Conservation (phyloP, 2,888 invertebrate species). For the Disparrhopalites patrizii region DNA sequence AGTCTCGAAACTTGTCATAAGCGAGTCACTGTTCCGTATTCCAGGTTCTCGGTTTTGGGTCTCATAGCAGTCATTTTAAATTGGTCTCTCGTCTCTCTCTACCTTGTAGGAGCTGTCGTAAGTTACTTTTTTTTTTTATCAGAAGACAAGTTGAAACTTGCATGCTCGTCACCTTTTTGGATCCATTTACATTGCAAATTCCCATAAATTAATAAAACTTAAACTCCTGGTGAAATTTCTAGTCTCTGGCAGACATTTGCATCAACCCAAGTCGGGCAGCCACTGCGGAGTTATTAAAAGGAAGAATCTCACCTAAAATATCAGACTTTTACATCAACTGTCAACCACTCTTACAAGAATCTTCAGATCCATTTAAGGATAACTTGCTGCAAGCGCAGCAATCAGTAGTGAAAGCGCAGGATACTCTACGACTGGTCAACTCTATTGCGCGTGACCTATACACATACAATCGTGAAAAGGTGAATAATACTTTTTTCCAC, state of each 20-base stretch:
- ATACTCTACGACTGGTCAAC: conserved; percentile 46
- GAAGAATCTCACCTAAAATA: conserved; percentile 55
- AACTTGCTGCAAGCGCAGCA: conserved; percentile 15
- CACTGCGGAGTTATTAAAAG: conserved; percentile 40
- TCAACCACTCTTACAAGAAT: conserved; percentile 56
- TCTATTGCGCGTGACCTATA: conserved; percentile 35
- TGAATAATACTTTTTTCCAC: too few species aligned
- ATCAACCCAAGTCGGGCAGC: conserved; percentile 68
- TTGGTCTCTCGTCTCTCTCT: conserved; percentile 82
- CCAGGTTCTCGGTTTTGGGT: conserved; percentile 75
- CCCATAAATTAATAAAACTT: too few species aligned
- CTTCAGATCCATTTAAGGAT: conserved; percentile 23
- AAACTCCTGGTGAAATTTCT: too few species aligned
- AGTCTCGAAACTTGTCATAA: neutral
- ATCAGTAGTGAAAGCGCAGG: conserved; percentile 37
- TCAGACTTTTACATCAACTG: conserved; percentile 78
- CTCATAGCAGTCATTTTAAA: conserved; percentile 80
- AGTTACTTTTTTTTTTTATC: conserved; percentile 14
- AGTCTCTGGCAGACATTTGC: conserved; percentile 76
- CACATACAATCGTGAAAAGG: conserved; percentile 16
- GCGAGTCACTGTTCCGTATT: neutral
- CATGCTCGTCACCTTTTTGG: too few species aligned
- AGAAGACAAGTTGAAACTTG: neutral
- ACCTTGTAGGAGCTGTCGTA: conserved; percentile 77
- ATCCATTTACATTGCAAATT: too few species aligned